Percentiles rank a stretch among this genome's conserved stretches.
These are phyloP conservation scores for Brotula barbata DNA, from an alignment of 2,797 vertebrate species.

Conservation along the genomic window DNA sequence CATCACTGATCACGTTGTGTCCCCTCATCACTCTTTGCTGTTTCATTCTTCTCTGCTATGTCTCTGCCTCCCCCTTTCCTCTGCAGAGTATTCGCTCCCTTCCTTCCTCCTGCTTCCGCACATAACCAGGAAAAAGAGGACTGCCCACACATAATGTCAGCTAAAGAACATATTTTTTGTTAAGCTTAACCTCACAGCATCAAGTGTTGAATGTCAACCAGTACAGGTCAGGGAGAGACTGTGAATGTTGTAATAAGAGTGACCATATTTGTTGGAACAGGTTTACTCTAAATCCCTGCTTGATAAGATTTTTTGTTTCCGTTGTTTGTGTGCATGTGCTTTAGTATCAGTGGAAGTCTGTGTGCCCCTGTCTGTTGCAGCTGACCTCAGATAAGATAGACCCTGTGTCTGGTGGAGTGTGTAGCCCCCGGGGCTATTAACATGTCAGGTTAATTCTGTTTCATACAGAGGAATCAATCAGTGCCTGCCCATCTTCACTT, in stretches of 20 bases:
- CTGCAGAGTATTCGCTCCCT: slow-evolving; percentile 45
- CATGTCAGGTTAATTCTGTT: slow-evolving; percentile 44
- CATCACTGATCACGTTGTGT: slow-evolving; percentile 43
- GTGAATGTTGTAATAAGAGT: slow-evolving; percentile 35
- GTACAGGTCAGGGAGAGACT: slow-evolving; percentile 25
- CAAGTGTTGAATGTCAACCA: slow-evolving; percentile 52
- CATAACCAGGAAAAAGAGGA: slow-evolving; percentile 45
- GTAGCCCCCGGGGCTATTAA: slow-evolving; percentile 8
- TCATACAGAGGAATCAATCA: slow-evolving; percentile 30
- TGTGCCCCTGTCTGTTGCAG: slow-evolving; percentile 22
- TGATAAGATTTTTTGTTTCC: slow-evolving; percentile 16
- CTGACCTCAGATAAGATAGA: slow-evolving; percentile 36
- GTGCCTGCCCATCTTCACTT: slow-evolving; percentile 15
- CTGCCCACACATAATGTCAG: slow-evolving; percentile 56
- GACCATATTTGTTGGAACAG: slow-evolving; percentile 49
- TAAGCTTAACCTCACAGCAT: slow-evolving; percentile 44
- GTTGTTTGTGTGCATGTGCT: slow-evolving; percentile 6
- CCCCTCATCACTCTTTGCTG: slow-evolving; percentile 41
- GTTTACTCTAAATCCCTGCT: slow-evolving; percentile 10
- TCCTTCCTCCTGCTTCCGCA: slow-evolving; percentile 53
- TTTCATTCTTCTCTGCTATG: slow-evolving; percentile 35
- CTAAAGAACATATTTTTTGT: slow-evolving; percentile 49
- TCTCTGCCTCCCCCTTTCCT: slow-evolving; percentile 30
- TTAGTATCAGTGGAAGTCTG: slow-evolving; percentile 8
- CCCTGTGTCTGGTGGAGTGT: slow-evolving; percentile 19